Percentiles rank a stretch among this genome's conserved stretches.
Evolutionary conservation across 2,888 invertebrate genomes (phyloP).

Genomic region (Melinaea menophilus): DNA sequence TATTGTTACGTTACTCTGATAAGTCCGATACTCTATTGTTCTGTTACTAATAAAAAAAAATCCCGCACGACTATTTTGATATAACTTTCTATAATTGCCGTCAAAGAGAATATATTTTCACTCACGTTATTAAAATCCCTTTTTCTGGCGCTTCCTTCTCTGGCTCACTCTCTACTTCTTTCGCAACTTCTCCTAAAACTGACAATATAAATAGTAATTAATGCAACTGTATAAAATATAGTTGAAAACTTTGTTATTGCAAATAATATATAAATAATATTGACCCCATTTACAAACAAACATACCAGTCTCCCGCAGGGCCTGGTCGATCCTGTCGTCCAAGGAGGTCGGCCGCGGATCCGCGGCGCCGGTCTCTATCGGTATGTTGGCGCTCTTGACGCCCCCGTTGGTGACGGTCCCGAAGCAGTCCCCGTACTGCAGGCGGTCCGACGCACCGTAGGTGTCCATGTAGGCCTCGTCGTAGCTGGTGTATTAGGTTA

Average conservation of each 20-base stretch:
- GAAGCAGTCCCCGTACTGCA: slow-evolving; percentile 72
- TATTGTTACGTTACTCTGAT: background rate
- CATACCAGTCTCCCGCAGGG: slow-evolving; percentile 52
- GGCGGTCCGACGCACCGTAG: slow-evolving; percentile 65
- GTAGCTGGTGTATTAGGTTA: slow-evolving; percentile 45
- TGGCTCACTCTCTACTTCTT: slow-evolving; percentile 40
- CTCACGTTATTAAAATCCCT: slow-evolving; percentile 56
- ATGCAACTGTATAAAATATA: slow-evolving; percentile 1
- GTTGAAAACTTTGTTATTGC: too few relatives aligned
- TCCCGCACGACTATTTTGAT: background rate
- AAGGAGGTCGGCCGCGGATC: slow-evolving; percentile 40
- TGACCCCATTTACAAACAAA: slow-evolving; percentile 5
- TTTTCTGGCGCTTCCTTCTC: slow-evolving; percentile 51
- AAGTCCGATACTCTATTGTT: too few relatives aligned
- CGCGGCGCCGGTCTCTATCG: slow-evolving; percentile 13
- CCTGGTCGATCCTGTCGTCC: slow-evolving; percentile 60
- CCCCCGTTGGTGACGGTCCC: slow-evolving; percentile 28
- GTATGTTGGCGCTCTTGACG: slow-evolving; percentile 19
- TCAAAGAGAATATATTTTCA: slow-evolving; percentile 18
- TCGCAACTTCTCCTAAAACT: slow-evolving; percentile 55
- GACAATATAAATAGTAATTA: slow-evolving; percentile 16
- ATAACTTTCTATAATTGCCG: background rate
- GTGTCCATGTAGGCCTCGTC: slow-evolving; percentile 70
- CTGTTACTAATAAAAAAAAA: too few relatives aligned
- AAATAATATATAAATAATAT: too few relatives aligned